These are phyloP conservation scores for Chrysocyon brachyurus DNA, from an alignment of 2,797 vertebrate genomes.

Conservation along the genomic window DNA sequence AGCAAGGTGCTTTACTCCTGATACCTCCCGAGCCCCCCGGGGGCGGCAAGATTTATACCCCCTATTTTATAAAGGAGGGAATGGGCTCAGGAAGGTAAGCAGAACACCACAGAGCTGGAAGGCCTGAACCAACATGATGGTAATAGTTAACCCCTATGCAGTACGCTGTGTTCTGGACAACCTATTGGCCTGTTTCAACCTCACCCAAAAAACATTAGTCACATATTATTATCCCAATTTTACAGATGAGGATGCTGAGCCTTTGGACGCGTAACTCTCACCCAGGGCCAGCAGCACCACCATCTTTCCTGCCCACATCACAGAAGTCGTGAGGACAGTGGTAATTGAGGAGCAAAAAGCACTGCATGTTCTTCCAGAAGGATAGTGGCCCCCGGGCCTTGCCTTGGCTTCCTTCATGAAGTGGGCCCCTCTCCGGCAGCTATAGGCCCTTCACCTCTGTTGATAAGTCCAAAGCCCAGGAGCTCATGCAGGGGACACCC, in stretches of 20 bases:
- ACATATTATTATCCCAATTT: not conserved
- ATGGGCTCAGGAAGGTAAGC: not conserved
- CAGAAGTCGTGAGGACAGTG: not conserved
- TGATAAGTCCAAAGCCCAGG: not conserved
- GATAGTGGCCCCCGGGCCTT: not conserved
- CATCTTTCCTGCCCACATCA: not conserved
- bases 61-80: not conserved
- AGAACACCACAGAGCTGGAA: not conserved
- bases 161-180: not conserved
- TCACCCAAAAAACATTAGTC: not conserved
- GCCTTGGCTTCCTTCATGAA: not conserved
- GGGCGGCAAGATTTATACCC: not conserved
- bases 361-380: not conserved
- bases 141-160: rapidly evolving
- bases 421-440: not conserved
- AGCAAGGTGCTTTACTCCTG: not conserved
- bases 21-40: not conserved
- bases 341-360: not conserved
- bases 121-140: not conserved
- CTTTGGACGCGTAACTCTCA: not conserved
- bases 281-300: not conserved
- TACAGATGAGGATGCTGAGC: not conserved
- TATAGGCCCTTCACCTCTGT: not conserved
- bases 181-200: not conserved
- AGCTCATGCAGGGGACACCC: not conserved